Evolutionary conservation across 1,140 invertebrate species (phyloP).

Genomic region (Caenorhabditis briggsae): DNA sequence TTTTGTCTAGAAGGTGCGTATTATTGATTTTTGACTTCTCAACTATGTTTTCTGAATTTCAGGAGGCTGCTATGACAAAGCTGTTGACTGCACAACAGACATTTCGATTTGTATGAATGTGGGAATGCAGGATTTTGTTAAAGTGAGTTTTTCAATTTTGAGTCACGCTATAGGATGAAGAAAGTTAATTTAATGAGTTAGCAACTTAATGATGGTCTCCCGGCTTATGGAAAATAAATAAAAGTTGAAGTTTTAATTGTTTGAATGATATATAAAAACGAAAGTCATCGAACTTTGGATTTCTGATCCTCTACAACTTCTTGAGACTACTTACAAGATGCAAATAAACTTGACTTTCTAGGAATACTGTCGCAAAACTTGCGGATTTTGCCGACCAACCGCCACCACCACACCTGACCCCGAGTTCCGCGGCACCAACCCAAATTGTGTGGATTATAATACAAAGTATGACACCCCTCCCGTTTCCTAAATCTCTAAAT

Average conservation of each 20-base stretch:
- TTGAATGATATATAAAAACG: not conserved
- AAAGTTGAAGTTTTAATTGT: not conserved
- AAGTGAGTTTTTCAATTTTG: not conserved
- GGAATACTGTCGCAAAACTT: slow-evolving; percentile 45
- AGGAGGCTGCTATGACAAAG: slow-evolving; percentile 59
- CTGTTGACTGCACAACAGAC: slow-evolving; percentile 57
- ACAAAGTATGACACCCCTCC: slow-evolving; percentile 4
- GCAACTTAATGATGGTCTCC: not conserved
- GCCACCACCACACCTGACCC: slow-evolving; percentile 23
- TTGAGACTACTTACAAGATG: not conserved
- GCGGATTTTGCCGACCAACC: slow-evolving; percentile 44
- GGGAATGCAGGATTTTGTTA: slow-evolving; percentile 38
- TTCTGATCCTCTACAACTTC: too few relatives aligned
- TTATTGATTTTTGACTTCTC: not conserved
- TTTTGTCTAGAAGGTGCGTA: slow-evolving; percentile 55
- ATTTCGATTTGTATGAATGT: slow-evolving; percentile 53
- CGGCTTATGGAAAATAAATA: too few relatives aligned
- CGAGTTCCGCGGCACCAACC: slow-evolving; percentile 19
- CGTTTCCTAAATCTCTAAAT: slow-evolving; percentile 32
- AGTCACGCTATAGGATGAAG: too few relatives aligned
- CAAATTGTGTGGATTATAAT: slow-evolving; percentile 50
- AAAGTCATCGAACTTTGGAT: not conserved
- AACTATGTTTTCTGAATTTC: not conserved
- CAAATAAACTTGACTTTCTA: not conserved
- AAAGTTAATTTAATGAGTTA: not conserved